Evolutionary conservation across 2,113 vertebrate species (phyloP).

Genomic region (Gopherus flavomarginatus): DNA sequence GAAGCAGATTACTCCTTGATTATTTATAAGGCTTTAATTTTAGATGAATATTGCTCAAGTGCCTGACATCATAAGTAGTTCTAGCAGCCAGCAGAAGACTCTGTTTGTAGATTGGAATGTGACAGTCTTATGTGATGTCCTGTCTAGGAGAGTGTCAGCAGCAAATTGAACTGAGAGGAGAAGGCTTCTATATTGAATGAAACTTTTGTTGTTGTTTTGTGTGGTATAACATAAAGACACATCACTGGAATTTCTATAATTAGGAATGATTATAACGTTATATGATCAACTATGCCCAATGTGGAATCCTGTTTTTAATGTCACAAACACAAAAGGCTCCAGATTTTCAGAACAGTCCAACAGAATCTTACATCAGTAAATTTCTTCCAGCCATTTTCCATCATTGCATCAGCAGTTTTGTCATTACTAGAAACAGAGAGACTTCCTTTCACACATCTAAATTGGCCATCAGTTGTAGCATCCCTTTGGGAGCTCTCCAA

Average conservation of each 20-base stretch:
- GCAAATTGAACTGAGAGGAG: not conserved
- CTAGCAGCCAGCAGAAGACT: slow-evolving; percentile 62
- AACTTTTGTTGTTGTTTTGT: not conserved
- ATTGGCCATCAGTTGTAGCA: not conserved
- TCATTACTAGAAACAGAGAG: not conserved
- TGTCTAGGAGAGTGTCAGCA: slow-evolving; percentile 19
- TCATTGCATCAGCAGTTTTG: not conserved
- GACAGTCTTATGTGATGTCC: slow-evolving; percentile 22
- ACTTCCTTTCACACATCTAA: not conserved
- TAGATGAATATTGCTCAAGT: slow-evolving; percentile 73
- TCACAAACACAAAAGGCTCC: not conserved
- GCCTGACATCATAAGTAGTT: slow-evolving; percentile 70
- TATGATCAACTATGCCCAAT: not conserved
- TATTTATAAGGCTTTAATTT: slow-evolving; percentile 80
- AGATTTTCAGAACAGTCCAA: not conserved
- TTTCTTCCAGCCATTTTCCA: not conserved
- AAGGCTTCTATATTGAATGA: not conserved
- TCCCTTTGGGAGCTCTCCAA: not conserved
- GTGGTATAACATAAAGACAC: rapidly evolving
- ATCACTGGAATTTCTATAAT: not conserved
- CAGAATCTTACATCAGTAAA: not conserved
- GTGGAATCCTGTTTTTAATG: not conserved
- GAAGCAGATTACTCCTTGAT: slow-evolving; percentile 72
- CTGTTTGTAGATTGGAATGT: slow-evolving; percentile 37
- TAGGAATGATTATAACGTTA: not conserved